A percentile compares a stretch with the other conserved stretches of the same genome.
These are phyloP conservation scores for Caretta caretta DNA, from an alignment of 2,113 vertebrate species.

Conservation along the genomic window DNA sequence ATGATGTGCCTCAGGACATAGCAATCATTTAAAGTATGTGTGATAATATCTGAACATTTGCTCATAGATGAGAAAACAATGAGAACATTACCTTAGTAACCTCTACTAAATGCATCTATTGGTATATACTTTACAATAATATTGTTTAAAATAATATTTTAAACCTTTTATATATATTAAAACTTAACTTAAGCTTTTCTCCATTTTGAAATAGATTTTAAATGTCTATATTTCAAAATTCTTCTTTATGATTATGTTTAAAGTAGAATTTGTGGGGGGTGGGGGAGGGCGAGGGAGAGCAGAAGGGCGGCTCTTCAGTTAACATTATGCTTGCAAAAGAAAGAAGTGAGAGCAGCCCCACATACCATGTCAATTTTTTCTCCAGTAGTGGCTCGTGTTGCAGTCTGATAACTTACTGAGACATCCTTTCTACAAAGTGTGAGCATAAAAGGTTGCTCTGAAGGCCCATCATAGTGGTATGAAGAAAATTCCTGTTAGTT, in stretches of 20 bases:
- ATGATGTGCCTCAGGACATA: neutral
- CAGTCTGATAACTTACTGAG: neutral
- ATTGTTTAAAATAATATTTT: neutral
- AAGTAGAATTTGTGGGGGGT: neutral
- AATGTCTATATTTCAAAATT: neutral
- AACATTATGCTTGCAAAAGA: neutral
- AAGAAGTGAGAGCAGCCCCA: neutral
- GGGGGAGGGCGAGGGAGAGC: rapidly evolving
- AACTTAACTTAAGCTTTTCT: neutral
- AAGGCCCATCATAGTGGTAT: neutral
- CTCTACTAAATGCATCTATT: neutral
- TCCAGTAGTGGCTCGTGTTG: neutral
- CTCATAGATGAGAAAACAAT: neutral
- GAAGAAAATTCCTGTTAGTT: neutral
- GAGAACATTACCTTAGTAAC: neutral
- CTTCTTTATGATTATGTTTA: neutral
- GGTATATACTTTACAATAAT: neutral
- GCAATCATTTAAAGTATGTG: neutral
- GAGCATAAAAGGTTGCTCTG: neutral
- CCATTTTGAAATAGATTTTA: neutral
- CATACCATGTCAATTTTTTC: neutral
- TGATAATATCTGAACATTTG: neutral
- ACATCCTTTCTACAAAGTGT: neutral
- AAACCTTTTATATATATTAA: too few relatives aligned
- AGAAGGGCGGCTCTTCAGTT: neutral